Evolutionary conservation across 2,888 invertebrate genomes (phyloP), one percentile per base, ranked within the genome.

Genomic region (Eudiplozoon nipponicum): DNA sequence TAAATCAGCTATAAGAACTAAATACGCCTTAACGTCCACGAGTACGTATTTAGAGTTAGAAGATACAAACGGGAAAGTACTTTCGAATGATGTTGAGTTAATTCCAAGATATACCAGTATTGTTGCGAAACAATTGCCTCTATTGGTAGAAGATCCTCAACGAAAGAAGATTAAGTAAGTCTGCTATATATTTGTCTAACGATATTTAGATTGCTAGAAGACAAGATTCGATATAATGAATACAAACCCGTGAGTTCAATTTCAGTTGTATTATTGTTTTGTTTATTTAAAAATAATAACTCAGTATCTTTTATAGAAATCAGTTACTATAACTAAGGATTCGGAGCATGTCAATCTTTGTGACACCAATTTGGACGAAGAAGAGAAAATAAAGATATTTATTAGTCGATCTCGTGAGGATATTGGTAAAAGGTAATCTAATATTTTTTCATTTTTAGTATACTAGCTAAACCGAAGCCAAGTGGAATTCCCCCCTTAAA

Each of bases 61-160:
- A 15, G 31, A 31, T 13, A 7, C 31, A 13, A 31, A 7, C 17
- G 31, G 31, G 17, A 31, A 31, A 84, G 84, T 75, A 50, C 94
- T 90, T 62, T 69, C 69, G 35, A 74, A 80, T 61, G 80, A 84
- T 52, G 70, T 69, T 52, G 69, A 72, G 34, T 64, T 90, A 48
- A 84, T 94, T 52, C 80, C 86, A 22, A 81, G 86, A 64, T 94
- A 94, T 58, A 78, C 90, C 41, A 86, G 86, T 20, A 68, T 94
- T 26, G 71, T 86, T 48, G 77, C 94, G 47, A 75, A 80, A 33
- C 66, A 94, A 53, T 71, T 90, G 39, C 90, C 90, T 15, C 11
- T 15, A 15, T 17, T 31, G 5, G 17, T 7, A 7, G 17, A n/a
- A 15, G 31, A 31, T 15, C 13, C 13, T 7, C 11, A 31, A 7